Percentiles rank a stretch among this genome's conserved stretches.
Conservation (phyloP, 2,797 vertebrate species). For the Macropodus opercularis region DNA sequence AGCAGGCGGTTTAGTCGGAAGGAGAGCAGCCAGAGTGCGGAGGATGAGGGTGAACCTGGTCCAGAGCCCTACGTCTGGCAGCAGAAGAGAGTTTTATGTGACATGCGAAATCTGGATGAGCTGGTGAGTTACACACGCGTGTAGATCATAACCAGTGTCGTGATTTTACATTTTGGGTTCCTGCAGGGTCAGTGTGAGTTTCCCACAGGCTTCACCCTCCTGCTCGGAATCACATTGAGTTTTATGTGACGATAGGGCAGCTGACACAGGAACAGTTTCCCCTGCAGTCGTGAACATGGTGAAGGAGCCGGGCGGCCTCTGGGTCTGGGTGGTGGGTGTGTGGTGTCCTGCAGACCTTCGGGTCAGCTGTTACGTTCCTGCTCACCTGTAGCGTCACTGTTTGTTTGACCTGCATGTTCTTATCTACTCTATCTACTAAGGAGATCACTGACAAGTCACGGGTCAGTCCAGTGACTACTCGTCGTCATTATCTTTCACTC, state of each 20-base stretch:
- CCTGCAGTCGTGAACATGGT: conserved; percentile 35
- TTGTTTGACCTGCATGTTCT: conserved; percentile 24
- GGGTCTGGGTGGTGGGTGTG: conserved; percentile 9
- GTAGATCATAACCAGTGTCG: no score
- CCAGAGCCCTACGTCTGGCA: conserved; percentile 74
- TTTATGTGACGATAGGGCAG: no score
- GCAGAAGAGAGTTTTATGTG: conserved; percentile 87
- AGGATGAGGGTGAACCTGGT: conserved; percentile 63
- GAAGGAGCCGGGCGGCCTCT: neutral
- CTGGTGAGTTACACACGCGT: no score
- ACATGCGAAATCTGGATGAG: conserved; percentile 94
- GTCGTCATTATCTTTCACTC: conserved; percentile 10
- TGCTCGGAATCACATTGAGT: no score
- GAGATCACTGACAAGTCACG: conserved; percentile 34
- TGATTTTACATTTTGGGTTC: no score
- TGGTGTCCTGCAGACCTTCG: conserved; percentile 6
- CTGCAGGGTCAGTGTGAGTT: no score
- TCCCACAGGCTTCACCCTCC: no score
- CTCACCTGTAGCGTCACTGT: conserved; percentile 30
- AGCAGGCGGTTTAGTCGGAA: conserved; percentile 69
- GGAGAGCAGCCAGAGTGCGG: conserved; percentile 62
- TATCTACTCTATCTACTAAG: conserved; percentile 14
- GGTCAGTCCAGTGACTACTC: conserved; percentile 30
- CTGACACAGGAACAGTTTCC: no score
- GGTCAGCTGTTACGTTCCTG: conserved; percentile 36